These are phyloP conservation scores for Conistra vaccinii DNA, from an alignment of 2,888 invertebrate genomes.

Conservation along the genomic window DNA sequence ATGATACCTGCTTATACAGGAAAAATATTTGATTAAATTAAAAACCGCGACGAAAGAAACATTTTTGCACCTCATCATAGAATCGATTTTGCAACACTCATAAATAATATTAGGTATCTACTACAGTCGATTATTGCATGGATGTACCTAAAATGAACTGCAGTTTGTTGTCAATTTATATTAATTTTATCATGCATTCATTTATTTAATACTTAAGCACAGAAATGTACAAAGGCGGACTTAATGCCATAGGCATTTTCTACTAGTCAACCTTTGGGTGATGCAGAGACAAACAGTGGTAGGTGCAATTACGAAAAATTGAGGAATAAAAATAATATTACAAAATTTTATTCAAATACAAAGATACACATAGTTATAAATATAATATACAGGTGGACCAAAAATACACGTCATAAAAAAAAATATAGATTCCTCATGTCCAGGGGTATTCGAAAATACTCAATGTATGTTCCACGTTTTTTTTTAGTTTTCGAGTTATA, in stretches of 20 bases:
- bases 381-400: too few relatives aligned
- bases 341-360: too few relatives aligned
- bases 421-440: too few relatives aligned
- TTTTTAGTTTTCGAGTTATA: too few relatives aligned
- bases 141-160: not conserved
- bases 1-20: conserved; percentile 13
- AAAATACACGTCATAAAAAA: too few relatives aligned
- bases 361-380: too few relatives aligned
- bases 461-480: too few relatives aligned
- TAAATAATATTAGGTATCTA: too few relatives aligned
- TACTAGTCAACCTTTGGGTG: not conserved
- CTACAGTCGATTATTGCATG: not conserved
- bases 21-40: conserved; percentile 25
- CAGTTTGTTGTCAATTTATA: not conserved
- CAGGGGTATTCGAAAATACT: too few relatives aligned
- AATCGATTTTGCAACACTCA: not conserved
- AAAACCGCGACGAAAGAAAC: not conserved
- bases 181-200: not conserved
- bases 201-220: not conserved
- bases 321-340: not conserved
- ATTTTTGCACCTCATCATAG: not conserved
- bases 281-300: not conserved
- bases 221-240: too few relatives aligned
- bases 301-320: not conserved
- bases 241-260: too few relatives aligned